Evolutionary conservation across 2,797 vertebrate genomes (phyloP).

Genomic region (Triplophysa bombifrons): DNA sequence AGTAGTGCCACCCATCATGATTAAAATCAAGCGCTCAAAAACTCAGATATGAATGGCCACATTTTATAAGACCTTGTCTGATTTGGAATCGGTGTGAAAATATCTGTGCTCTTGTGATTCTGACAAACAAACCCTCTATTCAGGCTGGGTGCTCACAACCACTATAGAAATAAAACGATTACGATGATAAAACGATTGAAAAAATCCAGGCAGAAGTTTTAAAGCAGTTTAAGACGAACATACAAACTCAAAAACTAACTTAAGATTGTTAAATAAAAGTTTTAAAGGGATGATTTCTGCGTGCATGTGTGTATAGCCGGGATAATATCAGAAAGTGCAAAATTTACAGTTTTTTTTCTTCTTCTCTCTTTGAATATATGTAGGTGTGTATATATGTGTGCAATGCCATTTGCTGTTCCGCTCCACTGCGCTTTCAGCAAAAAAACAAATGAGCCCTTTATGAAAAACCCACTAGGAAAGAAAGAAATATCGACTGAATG

Average conservation of each 20-base stretch:
- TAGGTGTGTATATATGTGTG: conserved; percentile 10
- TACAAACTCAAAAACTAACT: conserved; percentile 29
- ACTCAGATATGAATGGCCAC: not conserved
- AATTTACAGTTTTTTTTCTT: conserved; percentile 23
- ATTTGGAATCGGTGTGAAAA: not conserved
- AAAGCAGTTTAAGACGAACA: conserved; percentile 25
- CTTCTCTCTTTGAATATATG: not conserved
- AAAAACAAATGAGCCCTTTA: conserved; percentile 70
- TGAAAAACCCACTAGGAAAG: conserved; percentile 51
- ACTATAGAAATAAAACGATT: not conserved
- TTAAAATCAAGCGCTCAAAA: not conserved
- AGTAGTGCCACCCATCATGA: not conserved
- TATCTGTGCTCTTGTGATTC: not conserved
- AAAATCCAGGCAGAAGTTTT: not conserved
- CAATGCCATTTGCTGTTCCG: conserved; percentile 30
- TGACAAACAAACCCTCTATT: not conserved
- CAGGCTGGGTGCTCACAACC: conserved; percentile 2
- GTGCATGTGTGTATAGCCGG: conserved; percentile 14
- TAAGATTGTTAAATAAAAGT: conserved; percentile 26
- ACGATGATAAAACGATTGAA: not conserved
- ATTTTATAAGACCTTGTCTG: not conserved
- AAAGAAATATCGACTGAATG: conserved; percentile 29
- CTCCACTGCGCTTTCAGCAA: conserved; percentile 27
- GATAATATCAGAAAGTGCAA: conserved; percentile 52
- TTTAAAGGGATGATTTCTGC: not conserved